phyloP scores from a whole-genome alignment of 2,797 vertebrate species.

The Meda fulgida region DNA sequence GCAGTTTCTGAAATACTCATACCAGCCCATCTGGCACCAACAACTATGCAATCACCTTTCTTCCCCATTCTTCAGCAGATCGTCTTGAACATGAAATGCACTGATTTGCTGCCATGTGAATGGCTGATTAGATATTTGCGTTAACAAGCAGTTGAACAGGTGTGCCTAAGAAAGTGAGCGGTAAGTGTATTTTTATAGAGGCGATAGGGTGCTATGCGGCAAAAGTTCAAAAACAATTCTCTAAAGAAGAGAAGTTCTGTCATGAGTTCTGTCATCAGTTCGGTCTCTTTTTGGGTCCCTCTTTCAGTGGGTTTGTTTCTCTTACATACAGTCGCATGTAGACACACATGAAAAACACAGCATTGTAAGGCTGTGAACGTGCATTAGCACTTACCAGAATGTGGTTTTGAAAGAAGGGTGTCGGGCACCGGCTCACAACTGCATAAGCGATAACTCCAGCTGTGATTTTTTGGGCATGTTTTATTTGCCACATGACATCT shows the following conservation, averaged over 20 bases:
- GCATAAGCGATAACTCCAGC: constrained; percentile 84
- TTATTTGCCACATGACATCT: constrained; percentile 85
- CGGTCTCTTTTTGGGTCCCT: neutral
- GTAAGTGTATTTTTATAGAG: neutral
- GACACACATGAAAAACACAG: neutral
- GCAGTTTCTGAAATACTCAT: neutral
- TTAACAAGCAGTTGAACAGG: neutral
- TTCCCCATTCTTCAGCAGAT: neutral
- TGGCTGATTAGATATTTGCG: neutral
- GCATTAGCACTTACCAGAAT: constrained; percentile 74
- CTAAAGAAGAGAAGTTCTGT: neutral
- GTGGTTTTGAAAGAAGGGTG: constrained; percentile 76
- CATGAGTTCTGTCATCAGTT: no score
- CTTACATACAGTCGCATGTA: neutral
- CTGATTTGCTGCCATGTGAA: neutral
- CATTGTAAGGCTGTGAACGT: neutral
- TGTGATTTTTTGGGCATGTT: constrained; percentile 83
- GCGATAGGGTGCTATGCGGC: neutral
- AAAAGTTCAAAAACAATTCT: neutral
- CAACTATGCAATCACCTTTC: neutral
- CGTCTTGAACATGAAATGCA: neutral
- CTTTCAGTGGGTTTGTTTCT: neutral
- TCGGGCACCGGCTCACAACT: constrained; percentile 82
- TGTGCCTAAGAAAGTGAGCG: neutral
- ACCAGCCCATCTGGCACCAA: neutral